Percentiles rank a stretch among this genome's conserved stretches.
Conservation (phyloP, 2,113 vertebrate genomes). For the Tetraodon nigroviridis region DNA sequence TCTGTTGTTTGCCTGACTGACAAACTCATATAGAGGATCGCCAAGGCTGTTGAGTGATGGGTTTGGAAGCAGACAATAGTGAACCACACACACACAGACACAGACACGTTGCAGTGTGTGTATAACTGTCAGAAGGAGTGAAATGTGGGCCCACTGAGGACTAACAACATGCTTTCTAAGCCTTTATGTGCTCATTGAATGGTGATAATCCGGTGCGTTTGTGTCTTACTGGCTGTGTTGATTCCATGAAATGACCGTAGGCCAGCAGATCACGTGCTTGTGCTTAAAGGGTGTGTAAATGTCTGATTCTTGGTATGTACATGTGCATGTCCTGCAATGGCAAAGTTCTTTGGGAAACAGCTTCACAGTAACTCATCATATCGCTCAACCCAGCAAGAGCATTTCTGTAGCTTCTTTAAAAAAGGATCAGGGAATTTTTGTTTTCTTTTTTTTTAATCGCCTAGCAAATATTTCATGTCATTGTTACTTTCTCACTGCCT, state of each 20-base stretch:
- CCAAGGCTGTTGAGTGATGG: constrained; percentile 9
- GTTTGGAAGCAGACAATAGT: constrained; percentile 9
- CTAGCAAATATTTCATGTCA: no score
- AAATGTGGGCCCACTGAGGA: constrained; percentile 11
- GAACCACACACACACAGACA: constrained; percentile 42
- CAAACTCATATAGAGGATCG: constrained; percentile 18
- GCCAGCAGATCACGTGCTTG: constrained; percentile 3
- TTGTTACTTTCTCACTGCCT: no score
- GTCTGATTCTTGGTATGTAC: background rate
- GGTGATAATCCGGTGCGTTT: background rate
- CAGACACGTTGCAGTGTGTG: constrained; percentile 41
- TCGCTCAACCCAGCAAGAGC: background rate
- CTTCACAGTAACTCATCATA: background rate
- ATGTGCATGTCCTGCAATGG: background rate
- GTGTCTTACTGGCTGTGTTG: background rate
- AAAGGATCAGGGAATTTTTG: no score
- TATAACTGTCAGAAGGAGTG: constrained; percentile 29
- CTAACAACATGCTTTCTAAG: constrained; percentile 14
- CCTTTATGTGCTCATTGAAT: constrained; percentile 1
- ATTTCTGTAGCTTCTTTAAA: no score
- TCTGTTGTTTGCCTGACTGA: constrained; percentile 49
- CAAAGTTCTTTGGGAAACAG: background rate
- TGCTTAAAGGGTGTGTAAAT: background rate
- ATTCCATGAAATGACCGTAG: constrained; percentile 12
- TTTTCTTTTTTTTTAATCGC: no score